phyloP scores from a whole-genome alignment of 2,888 invertebrate species.

The Drosophila parthenogenetica region DNA sequence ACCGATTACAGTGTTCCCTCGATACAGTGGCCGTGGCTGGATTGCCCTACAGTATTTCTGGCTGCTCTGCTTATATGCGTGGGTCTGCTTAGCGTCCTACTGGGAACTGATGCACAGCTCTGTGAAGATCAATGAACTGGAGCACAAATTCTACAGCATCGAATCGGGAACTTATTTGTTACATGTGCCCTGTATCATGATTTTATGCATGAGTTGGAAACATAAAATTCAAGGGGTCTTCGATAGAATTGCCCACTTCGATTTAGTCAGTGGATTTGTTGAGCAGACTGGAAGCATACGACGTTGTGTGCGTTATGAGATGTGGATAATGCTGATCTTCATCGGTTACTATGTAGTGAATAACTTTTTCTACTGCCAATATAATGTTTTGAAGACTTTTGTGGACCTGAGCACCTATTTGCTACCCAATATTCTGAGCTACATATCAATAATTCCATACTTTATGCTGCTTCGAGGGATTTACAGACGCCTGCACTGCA shows the following conservation, averaged over 20 bases:
- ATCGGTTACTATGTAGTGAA: constrained; percentile 17
- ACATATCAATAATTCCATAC: constrained; percentile 56
- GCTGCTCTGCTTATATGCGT: constrained; percentile 41
- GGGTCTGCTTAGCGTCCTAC: constrained; percentile 39
- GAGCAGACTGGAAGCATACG: constrained; percentile 13
- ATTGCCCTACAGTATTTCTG: constrained; percentile 48
- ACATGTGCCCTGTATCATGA: constrained; percentile 48
- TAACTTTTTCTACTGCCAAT: constrained; percentile 10
- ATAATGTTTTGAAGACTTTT: neutral
- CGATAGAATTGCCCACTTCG: constrained; percentile 38
- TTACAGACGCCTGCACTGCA: constrained; percentile 30
- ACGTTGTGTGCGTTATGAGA: constrained; percentile 34
- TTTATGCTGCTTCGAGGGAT: constrained; percentile 49
- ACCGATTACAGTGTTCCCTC: constrained; percentile 46
- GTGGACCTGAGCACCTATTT: constrained; percentile 44
- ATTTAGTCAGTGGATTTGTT: constrained; percentile 44
- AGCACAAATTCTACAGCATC: constrained; percentile 49
- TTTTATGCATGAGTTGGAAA: constrained; percentile 41
- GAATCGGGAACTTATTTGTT: constrained; percentile 54
- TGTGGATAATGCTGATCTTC: constrained; percentile 36
- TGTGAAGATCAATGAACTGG: constrained; percentile 23
- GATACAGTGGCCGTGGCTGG: constrained; percentile 6
- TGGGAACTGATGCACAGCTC: constrained; percentile 30
- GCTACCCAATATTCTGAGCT: constrained; percentile 53
- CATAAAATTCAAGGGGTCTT: constrained; percentile 27